phyloP scores from a whole-genome alignment of 2,888 invertebrate species.

The Lepidocyrtinus sp. region DNA sequence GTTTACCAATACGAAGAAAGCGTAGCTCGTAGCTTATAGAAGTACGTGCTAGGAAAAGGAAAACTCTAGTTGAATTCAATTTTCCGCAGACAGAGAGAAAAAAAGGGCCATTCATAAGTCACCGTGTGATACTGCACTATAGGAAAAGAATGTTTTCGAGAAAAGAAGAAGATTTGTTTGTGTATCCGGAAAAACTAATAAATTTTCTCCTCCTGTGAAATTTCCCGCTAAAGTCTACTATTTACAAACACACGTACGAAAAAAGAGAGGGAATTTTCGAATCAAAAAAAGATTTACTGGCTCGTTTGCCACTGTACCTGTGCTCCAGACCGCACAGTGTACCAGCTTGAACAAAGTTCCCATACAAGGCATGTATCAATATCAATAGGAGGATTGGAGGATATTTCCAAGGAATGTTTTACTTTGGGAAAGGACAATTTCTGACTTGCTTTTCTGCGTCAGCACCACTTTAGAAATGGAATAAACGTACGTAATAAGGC shows the following conservation, averaged over 20 bases:
- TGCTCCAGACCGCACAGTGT: too few species aligned
- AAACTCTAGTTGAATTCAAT: not conserved
- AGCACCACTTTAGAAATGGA: too few species aligned
- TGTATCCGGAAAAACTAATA: conserved; percentile 42
- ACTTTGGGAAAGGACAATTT: too few species aligned
- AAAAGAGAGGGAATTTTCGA: not conserved
- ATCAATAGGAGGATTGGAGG: too few species aligned
- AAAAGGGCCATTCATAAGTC: conserved; percentile 55
- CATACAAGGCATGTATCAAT: too few species aligned
- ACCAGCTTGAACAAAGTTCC: too few species aligned
- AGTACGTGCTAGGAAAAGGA: not conserved
- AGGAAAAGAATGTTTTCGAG: too few species aligned
- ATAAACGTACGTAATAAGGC: too few species aligned
- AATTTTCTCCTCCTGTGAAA: conserved; percentile 30
- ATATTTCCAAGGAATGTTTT: too few species aligned
- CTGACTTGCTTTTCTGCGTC: too few species aligned
- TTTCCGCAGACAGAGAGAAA: not conserved
- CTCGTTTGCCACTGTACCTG: not conserved
- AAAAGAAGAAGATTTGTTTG: conserved; percentile 28
- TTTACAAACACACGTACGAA: conserved; percentile 47
- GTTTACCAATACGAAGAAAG: too few species aligned
- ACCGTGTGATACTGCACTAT: conserved; percentile 36
- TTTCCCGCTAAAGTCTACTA: conserved; percentile 44
- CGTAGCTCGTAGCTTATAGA: too few species aligned
- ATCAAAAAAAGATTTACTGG: not conserved